These are phyloP conservation scores for Coelinius sp. DNA, from an alignment of 2,888 invertebrate species.

Conservation along the genomic window DNA sequence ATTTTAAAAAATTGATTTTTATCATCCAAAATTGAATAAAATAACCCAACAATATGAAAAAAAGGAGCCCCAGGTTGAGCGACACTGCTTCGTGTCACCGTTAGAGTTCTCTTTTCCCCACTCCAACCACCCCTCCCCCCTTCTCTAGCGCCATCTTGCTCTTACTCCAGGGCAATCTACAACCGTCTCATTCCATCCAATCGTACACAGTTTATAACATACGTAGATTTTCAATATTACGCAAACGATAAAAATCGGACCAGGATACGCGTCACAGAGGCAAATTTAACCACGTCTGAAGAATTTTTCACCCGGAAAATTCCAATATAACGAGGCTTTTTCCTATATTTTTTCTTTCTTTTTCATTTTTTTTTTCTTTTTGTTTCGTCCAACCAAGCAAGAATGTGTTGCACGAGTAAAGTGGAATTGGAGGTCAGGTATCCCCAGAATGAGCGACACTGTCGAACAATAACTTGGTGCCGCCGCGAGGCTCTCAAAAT, in stretches of 20 bases:
- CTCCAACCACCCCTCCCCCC: conserved; percentile 21
- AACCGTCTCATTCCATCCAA: conserved; percentile 26
- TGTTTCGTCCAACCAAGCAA: neutral
- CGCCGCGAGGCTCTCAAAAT: conserved; percentile 69
- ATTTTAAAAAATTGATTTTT: neutral
- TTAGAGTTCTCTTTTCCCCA: conserved; percentile 56
- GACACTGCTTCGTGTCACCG: conserved; percentile 63
- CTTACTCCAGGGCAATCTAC: neutral
- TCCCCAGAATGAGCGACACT: conserved; percentile 54
- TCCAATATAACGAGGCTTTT: neutral
- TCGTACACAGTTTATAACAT: neutral
- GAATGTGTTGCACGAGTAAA: neutral
- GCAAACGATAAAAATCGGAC: conserved; percentile 11
- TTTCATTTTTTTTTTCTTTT: neutral
- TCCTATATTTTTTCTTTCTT: neutral
- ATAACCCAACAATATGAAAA: neutral
- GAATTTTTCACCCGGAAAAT: neutral
- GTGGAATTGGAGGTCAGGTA: conserved; percentile 31
- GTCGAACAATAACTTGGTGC: conserved; percentile 70
- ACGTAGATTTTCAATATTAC: conserved; percentile 32
- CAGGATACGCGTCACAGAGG: neutral
- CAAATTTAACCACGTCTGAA: neutral
- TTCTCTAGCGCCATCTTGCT: conserved; percentile 30
- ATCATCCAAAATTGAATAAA: neutral
- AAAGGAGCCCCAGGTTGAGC: conserved; percentile 55